These are phyloP conservation scores for Spisula solida DNA, from an alignment of 2,888 invertebrate genomes.

Conservation along the genomic window DNA sequence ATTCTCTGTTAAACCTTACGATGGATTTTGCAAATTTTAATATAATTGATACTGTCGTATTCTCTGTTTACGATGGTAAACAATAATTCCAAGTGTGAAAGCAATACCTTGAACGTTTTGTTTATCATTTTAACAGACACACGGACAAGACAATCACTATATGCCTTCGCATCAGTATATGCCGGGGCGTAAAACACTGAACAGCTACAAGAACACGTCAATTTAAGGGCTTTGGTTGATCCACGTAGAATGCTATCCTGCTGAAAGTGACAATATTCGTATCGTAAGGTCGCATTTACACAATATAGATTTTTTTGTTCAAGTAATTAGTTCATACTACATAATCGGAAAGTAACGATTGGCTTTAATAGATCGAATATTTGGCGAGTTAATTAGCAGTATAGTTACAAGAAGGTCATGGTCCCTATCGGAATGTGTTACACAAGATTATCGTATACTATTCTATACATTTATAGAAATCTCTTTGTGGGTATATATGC, in stretches of 20 bases:
- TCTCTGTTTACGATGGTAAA: no score
- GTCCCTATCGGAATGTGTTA: not conserved
- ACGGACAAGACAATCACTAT: no score
- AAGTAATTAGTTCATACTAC: slow-evolving; percentile 10
- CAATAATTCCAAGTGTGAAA: no score
- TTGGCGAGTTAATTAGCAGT: not conserved
- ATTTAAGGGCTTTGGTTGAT: not conserved
- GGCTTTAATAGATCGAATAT: not conserved
- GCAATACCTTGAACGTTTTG: no score
- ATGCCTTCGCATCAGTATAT: no score
- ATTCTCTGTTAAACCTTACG: no score
- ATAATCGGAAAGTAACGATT: not conserved
- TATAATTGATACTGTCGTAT: no score
- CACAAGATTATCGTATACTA: not conserved
- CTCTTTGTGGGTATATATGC: not conserved
- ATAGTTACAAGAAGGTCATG: not conserved
- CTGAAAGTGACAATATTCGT: not conserved
- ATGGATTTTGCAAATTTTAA: no score
- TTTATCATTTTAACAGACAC: no score
- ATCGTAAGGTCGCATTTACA: not conserved
- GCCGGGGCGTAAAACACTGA: no score
- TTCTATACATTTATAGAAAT: not conserved
- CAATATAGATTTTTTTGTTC: not conserved
- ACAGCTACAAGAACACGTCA: no score
- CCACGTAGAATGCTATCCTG: not conserved